Evolutionary conservation across 2,888 invertebrate genomes (phyloP).

Genomic region (Andrena hattorfiana): DNA sequence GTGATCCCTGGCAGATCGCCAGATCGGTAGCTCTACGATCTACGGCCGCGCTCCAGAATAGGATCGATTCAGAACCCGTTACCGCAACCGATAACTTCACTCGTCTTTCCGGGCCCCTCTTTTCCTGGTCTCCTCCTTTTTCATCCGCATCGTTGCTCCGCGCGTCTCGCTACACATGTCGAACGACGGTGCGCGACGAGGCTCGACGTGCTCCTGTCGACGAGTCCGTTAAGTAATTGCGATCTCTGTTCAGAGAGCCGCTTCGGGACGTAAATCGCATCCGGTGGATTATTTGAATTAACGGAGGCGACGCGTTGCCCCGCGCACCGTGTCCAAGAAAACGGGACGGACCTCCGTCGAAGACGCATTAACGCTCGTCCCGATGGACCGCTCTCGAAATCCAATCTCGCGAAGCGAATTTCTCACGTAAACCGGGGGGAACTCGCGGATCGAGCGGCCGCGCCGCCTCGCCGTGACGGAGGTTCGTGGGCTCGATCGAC

Average conservation of each 20-base stretch:
- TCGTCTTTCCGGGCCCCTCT: neutral
- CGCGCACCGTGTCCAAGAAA: neutral
- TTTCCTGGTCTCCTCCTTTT: neutral
- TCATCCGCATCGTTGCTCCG: neutral
- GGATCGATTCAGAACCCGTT: slow-evolving; percentile 44
- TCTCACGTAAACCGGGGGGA: slow-evolving; percentile 6
- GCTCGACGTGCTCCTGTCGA: neutral
- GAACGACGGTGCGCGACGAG: neutral
- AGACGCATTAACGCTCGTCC: slow-evolving; percentile 5
- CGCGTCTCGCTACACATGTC: neutral
- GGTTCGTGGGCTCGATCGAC: slow-evolving; percentile 64
- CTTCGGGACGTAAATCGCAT: neutral
- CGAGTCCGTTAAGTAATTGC: neutral
- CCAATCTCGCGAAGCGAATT: slow-evolving; percentile 2
- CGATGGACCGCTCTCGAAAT: neutral
- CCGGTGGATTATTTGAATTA: neutral
- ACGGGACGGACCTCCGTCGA: slow-evolving; percentile 5
- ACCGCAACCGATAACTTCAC: neutral
- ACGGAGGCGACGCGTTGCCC: neutral
- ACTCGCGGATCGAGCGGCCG: slow-evolving; percentile 53
- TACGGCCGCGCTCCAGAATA: slow-evolving; percentile 26
- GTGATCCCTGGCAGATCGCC: slow-evolving; percentile 53
- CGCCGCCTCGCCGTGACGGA: slow-evolving; percentile 35
- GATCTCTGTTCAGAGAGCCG: neutral
- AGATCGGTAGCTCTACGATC: slow-evolving; percentile 52